Conservation (phyloP, 2,797 vertebrate species). For the Enteromius viviparus region DNA sequence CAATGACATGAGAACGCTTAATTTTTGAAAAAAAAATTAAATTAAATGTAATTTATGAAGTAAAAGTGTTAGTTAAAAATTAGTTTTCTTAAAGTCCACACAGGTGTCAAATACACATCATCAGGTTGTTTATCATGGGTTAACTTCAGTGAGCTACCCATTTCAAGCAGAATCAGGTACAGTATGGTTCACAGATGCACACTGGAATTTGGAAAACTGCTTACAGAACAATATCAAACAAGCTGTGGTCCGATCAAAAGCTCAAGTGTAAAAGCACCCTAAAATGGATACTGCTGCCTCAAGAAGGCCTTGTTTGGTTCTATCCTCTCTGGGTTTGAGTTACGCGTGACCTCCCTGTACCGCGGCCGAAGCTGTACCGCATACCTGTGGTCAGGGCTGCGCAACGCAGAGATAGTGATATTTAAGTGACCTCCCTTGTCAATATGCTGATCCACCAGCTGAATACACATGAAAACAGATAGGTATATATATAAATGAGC, state of each 20-base stretch:
- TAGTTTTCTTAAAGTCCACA: not conserved
- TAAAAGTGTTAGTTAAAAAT: not conserved
- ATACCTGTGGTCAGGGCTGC: slow-evolving; percentile 58
- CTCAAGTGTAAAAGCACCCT: slow-evolving; percentile 1
- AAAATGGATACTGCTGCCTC: slow-evolving; percentile 15
- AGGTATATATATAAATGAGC: slow-evolving; percentile 22
- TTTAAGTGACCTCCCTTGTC: slow-evolving; percentile 64
- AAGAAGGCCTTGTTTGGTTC: slow-evolving; percentile 55
- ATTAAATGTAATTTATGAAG: no score
- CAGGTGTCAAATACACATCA: not conserved
- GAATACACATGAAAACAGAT: slow-evolving; percentile 43
- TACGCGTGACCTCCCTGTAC: slow-evolving; percentile 57
- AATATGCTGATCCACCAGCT: slow-evolving; percentile 63
- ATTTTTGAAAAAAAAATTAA: not conserved
- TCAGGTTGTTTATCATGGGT: not conserved
- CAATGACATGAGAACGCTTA: not conserved
- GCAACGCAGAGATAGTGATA: slow-evolving; percentile 53
- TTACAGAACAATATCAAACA: not conserved
- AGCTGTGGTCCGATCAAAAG: not conserved
- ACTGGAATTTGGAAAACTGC: not conserved
- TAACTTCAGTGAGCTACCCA: not conserved
- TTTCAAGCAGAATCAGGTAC: not conserved
- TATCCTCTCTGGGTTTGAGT: slow-evolving; percentile 49
- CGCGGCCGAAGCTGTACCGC: slow-evolving; percentile 49
- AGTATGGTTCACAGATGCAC: not conserved